These are phyloP conservation scores for Chaenocephalus aceratus DNA, from an alignment of 2,113 vertebrate genomes.

Conservation along the genomic window DNA sequence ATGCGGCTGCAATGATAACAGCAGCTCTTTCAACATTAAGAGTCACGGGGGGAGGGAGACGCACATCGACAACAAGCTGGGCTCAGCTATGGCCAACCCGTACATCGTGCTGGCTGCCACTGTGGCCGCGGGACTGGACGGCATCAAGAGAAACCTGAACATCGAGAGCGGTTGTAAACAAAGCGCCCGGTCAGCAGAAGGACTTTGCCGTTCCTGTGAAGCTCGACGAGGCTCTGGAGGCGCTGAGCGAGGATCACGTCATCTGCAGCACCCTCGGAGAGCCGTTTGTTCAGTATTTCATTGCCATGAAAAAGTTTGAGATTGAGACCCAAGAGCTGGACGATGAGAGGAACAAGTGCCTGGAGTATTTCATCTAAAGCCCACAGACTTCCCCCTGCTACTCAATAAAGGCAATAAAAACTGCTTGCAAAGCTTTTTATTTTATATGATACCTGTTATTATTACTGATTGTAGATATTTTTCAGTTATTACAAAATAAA, in stretches of 20 bases:
- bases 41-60: conserved; percentile 87
- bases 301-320: conserved; percentile 94
- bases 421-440: conserved; percentile 19
- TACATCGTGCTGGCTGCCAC: conserved; percentile 93
- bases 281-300: conserved; percentile 91
- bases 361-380: conserved; percentile 94
- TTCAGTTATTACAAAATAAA: conserved; percentile 68
- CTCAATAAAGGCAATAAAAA: conserved; percentile 24
- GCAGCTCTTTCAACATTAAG: conserved; percentile 91
- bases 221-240: conserved; percentile 90
- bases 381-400: not conserved
- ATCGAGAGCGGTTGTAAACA: conserved; percentile 70
- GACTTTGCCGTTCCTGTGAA: conserved; percentile 87
- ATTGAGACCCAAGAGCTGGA: conserved; percentile 93
- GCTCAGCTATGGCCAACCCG: conserved; percentile 92
- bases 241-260: conserved; percentile 85
- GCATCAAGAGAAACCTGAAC: conserved; percentile 83
- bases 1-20: conserved; percentile 92
- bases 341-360: conserved; percentile 91
- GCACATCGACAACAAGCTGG: conserved; percentile 91
- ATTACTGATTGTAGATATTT: conserved; percentile 36
- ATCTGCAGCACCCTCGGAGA: conserved; percentile 89
- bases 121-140: conserved; percentile 91
- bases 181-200: conserved; percentile 74
- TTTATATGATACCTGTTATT: conserved; percentile 25